These are phyloP conservation scores for Epinephelus cyanopodus DNA, from an alignment of 2,113 vertebrate genomes.

Conservation along the genomic window DNA sequence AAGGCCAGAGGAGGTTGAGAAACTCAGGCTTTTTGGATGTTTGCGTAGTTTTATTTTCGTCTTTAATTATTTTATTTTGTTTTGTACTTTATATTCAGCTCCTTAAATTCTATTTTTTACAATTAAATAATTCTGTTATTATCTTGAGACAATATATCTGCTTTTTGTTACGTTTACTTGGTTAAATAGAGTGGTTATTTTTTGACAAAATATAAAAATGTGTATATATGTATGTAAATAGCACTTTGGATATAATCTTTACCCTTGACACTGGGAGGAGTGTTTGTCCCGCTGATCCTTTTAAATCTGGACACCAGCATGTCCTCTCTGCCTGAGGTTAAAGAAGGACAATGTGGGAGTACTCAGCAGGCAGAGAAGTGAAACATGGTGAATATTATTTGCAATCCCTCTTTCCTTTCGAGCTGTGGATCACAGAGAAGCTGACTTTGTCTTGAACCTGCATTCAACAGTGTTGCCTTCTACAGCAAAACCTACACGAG, in stretches of 20 bases:
- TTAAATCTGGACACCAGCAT: conserved; percentile 52
- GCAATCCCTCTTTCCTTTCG: conserved; percentile 32
- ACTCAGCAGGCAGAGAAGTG: conserved; percentile 7
- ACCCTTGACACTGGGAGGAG: conserved; percentile 13
- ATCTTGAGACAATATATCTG: conserved; percentile 42
- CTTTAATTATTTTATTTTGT: conserved; percentile 9
- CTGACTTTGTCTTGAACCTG: conserved; percentile 56
- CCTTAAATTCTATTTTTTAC: conserved; percentile 78
- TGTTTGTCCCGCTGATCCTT: conserved; percentile 45
- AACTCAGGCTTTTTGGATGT: conserved; percentile 30
- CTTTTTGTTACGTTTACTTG: conserved; percentile 70
- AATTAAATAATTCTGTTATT: conserved; percentile 53
- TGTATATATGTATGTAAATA: conserved; percentile 61
- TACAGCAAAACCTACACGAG: conserved; percentile 39
- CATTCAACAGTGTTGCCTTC: conserved; percentile 75
- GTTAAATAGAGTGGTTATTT: conserved; percentile 70
- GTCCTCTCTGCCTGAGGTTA: conserved; percentile 37
- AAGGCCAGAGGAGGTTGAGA: conserved; percentile 47
- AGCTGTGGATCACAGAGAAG: conserved; percentile 50
- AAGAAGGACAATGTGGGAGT: neutral
- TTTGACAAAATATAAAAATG: conserved; percentile 47
- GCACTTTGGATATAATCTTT: conserved; percentile 54
- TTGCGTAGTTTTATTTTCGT: conserved; percentile 6
- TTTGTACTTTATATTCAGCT: conserved; percentile 72
- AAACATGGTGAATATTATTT: conserved; percentile 34